phyloP scores from a whole-genome alignment of 2,113 vertebrate genomes.

The Trematocara nigrifrons region DNA sequence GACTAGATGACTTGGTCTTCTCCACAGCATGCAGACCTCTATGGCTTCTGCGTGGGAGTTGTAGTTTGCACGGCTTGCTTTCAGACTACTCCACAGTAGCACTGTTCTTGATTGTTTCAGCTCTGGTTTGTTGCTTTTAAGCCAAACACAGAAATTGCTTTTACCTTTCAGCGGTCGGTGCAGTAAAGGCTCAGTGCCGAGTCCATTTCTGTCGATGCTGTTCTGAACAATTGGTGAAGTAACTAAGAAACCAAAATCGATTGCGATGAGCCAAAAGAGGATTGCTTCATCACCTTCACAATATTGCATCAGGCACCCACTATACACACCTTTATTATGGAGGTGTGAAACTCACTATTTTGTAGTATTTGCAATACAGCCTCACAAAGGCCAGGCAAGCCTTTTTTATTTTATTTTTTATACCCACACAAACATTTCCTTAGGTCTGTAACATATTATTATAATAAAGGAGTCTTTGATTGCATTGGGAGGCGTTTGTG shows the following conservation, averaged over 20 bases:
- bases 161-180: neutral
- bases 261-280: slow-evolving; percentile 15
- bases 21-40: slow-evolving; percentile 7
- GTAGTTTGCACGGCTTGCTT: slow-evolving; percentile 11
- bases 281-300: slow-evolving; percentile 29
- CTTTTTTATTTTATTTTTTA: neutral
- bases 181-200: neutral
- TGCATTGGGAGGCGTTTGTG: neutral
- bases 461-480: neutral
- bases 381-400: neutral
- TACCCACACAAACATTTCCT: neutral
- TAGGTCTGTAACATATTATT: neutral
- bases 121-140: slow-evolving; percentile 2
- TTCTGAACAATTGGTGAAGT: neutral
- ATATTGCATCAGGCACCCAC: slow-evolving; percentile 19
- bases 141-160: slow-evolving; percentile 23
- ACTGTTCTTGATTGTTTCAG: neutral
- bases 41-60: slow-evolving; percentile 8
- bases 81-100: neutral
- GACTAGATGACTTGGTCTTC: neutral
- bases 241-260: slow-evolving; percentile 16
- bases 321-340: slow-evolving; percentile 24
- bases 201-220: neutral
- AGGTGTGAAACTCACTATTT: neutral
- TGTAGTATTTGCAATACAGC: neutral